Percentiles rank a stretch among this genome's conserved stretches.
Evolutionary conservation across 2,113 vertebrate species (phyloP).

Genomic region (Mus spicilegus): DNA sequence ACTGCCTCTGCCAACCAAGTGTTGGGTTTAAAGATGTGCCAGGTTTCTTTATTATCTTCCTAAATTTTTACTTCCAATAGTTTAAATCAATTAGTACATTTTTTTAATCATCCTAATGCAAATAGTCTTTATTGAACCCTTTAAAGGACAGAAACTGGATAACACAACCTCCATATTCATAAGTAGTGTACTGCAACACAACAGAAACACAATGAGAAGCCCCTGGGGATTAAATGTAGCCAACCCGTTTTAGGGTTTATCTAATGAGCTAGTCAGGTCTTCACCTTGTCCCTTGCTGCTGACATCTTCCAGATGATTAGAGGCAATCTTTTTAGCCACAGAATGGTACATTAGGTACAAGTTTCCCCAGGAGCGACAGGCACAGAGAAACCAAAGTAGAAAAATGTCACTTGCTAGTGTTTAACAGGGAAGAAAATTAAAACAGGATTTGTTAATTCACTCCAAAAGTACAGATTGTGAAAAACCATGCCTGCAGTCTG

Average conservation of each 20-base stretch:
- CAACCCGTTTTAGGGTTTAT: background rate
- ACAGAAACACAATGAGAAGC: background rate
- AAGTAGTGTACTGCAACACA: background rate
- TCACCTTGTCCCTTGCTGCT: background rate
- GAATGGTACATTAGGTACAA: conserved; percentile 47
- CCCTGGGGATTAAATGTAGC: background rate
- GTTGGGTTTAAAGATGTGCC: background rate
- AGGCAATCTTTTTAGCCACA: conserved; percentile 5
- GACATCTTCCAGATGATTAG: background rate
- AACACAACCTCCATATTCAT: background rate
- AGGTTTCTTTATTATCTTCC: conserved; percentile 1
- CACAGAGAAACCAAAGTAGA: background rate
- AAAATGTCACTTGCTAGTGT: background rate
- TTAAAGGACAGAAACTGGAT: conserved; percentile 31
- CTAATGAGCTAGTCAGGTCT: background rate
- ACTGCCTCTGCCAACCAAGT: background rate
- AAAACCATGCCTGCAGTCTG: background rate
- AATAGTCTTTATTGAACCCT: background rate
- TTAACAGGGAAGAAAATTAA: background rate
- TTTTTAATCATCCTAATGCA: conserved; percentile 1
- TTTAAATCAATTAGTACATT: conserved; percentile 40
- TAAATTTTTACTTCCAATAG: background rate
- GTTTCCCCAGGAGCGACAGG: conserved; percentile 36
- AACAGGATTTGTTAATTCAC: conserved; percentile 38
- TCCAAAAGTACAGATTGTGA: conserved; percentile 10